phyloP scores from a whole-genome alignment of 2,888 invertebrate genomes.

The Calameuta pallipes region DNA sequence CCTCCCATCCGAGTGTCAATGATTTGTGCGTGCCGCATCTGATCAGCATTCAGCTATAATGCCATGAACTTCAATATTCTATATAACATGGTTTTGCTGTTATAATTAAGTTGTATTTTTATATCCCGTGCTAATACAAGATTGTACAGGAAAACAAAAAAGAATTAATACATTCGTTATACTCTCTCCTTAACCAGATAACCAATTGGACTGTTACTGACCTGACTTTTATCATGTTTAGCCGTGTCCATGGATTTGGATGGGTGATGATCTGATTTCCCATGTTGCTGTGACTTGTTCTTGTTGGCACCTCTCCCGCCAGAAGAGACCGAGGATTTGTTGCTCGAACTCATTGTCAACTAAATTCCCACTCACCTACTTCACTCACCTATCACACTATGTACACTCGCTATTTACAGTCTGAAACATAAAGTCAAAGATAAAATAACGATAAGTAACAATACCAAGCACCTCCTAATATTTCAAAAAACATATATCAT shows the following conservation, averaged over 20 bases:
- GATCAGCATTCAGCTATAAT: constrained; percentile 83
- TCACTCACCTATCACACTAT: constrained; percentile 73
- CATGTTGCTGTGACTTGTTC: constrained; percentile 60
- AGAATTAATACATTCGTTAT: background rate
- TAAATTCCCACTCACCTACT: constrained; percentile 55
- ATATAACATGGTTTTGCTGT: background rate
- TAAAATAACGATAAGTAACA: constrained; percentile 1
- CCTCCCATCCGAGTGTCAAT: constrained; percentile 77
- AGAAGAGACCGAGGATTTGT: constrained; percentile 62
- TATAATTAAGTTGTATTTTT: background rate
- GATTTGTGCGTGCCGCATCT: constrained; percentile 86
- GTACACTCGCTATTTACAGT: constrained; percentile 86
- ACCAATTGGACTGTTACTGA: constrained; percentile 26
- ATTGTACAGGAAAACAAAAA: background rate
- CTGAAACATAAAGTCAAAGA: constrained; percentile 66
- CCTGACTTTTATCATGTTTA: constrained; percentile 62
- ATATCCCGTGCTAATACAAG: background rate
- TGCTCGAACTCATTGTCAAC: constrained; percentile 62
- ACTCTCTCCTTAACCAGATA: background rate
- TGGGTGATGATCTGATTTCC: constrained; percentile 61
- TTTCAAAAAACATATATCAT: background rate
- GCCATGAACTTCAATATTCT: constrained; percentile 25
- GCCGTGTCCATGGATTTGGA: constrained; percentile 58
- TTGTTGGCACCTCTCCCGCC: constrained; percentile 57
- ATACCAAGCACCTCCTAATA: background rate